Evolutionary conservation across 92 coral and sea anemone genomes (phyloP), one percentile per base, ranked within the genome.

Genomic region (Porites evermanni): DNA sequence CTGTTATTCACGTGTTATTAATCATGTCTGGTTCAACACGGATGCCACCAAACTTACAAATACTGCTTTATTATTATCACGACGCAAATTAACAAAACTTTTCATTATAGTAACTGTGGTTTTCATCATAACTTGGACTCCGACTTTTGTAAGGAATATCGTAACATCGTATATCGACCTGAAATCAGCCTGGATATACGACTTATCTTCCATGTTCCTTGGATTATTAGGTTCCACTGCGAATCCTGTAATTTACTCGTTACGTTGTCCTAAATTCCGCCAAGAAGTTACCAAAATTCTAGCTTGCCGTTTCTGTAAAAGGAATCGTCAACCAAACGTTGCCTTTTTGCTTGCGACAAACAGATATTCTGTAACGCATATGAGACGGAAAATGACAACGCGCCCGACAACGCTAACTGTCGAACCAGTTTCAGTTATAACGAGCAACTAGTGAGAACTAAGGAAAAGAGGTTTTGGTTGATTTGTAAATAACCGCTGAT

Each of bases 51-150:
- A 59, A 24, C 75, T 87, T 2, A 88, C 94, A 24, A 84, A 92
- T 64, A 13, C 58, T 44, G 87, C 60, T 12, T 26, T 91, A 69
- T 72, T 88, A 17, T 84, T 71, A 67, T 87, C 94, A 14, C 87
- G 94, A 7, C 86, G 89, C 11, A 88, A 88, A 79, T 19, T 88
- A 16, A 91, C 94, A 73, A 88, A 83, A 17, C 92, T 91, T 3
- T 74, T 79, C 6, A 60, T 88, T 9, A 53, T 86, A 2, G 66
- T 79, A 17, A 88, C 92, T 12, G 47, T 83, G 7, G 53, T 84
- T 24, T 91, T 91, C 67, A 16, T 88, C 6, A 2, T 84, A 0
- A 88, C 89, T 21, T 91, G 94, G 94, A 14, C 82, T 72, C 94
- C 94, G 4, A 70, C 61, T 19, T 73, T 82, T 14, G 78, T 20